Conservation (phyloP, 2,113 vertebrate species). For the Protobothrops flavoviridis region DNA sequence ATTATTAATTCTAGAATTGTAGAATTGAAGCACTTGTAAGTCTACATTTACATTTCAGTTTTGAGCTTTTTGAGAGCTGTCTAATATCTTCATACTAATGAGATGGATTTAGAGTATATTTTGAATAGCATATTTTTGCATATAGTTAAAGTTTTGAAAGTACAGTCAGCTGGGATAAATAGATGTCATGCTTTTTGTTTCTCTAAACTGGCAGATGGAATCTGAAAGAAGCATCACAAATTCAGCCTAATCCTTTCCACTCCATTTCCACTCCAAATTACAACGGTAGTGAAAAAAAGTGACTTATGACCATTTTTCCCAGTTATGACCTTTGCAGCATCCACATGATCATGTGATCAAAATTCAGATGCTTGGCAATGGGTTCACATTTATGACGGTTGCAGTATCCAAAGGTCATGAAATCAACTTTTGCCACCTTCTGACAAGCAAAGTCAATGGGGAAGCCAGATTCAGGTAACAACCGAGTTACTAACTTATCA, state of each 20-base stretch:
- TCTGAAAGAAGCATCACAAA: background rate
- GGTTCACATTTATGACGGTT: too few species aligned
- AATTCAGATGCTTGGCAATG: too few species aligned
- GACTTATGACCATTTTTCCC: too few species aligned
- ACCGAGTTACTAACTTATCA: too few species aligned
- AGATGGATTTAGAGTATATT: background rate
- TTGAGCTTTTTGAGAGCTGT: background rate
- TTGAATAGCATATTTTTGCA: background rate
- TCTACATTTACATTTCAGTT: background rate
- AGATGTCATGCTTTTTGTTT: background rate
- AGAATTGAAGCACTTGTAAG: background rate
- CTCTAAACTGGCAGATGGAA: background rate
- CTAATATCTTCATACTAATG: background rate
- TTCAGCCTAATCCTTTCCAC: background rate
- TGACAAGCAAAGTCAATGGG: too few species aligned
- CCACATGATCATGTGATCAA: too few species aligned
- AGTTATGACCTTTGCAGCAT: too few species aligned
- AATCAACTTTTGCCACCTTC: too few species aligned
- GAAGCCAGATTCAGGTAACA: too few species aligned
- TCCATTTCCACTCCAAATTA: too few species aligned
- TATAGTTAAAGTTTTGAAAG: background rate
- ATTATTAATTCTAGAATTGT: background rate
- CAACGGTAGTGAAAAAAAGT: too few species aligned
- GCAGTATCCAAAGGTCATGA: too few species aligned
- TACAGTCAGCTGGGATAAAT: background rate